These are phyloP conservation scores for Hucho hucho DNA, from an alignment of 2,113 vertebrate genomes.

Conservation along the genomic window DNA sequence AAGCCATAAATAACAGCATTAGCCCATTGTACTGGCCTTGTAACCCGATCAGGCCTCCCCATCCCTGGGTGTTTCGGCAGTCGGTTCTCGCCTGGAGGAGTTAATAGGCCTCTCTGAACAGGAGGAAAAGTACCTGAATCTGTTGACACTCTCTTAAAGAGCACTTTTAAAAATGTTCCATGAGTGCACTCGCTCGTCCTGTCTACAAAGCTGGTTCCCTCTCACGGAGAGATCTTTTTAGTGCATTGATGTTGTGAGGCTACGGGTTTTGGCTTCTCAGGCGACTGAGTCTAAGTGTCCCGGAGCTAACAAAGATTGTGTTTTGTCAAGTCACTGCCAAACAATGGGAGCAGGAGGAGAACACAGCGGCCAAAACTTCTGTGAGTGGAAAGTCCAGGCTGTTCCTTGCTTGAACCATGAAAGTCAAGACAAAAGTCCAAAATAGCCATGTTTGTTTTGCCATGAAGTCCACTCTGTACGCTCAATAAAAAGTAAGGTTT, in stretches of 20 bases:
- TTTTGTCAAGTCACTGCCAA: constrained; percentile 24
- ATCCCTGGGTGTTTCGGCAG: constrained; percentile 17
- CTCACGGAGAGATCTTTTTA: constrained; percentile 12
- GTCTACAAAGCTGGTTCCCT: constrained; percentile 12
- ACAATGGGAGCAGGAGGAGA: constrained; percentile 12
- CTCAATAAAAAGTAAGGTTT: background rate
- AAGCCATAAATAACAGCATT: constrained; percentile 62
- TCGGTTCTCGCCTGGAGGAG: constrained; percentile 9
- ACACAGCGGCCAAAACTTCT: background rate
- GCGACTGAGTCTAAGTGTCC: background rate
- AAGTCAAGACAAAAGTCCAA: background rate
- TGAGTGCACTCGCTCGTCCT: background rate
- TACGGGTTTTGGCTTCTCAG: constrained; percentile 4
- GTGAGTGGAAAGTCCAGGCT: background rate
- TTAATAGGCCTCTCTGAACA: constrained; percentile 41
- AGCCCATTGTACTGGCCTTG: constrained; percentile 32
- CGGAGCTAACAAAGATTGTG: constrained; percentile 1
- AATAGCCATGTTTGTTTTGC: constrained; percentile 2
- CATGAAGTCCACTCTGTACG: background rate
- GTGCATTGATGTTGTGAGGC: constrained; percentile 10
- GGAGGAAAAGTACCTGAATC: constrained; percentile 14
- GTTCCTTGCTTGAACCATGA: background rate
- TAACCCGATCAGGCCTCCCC: constrained; percentile 48
- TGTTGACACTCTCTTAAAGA: constrained; percentile 28
- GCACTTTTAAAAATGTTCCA: constrained; percentile 23